Percentiles rank a stretch among this genome's conserved stretches.
Evolutionary conservation across 2,113 vertebrate species (phyloP).

Genomic region (Neolamprologus ventralis): DNA sequence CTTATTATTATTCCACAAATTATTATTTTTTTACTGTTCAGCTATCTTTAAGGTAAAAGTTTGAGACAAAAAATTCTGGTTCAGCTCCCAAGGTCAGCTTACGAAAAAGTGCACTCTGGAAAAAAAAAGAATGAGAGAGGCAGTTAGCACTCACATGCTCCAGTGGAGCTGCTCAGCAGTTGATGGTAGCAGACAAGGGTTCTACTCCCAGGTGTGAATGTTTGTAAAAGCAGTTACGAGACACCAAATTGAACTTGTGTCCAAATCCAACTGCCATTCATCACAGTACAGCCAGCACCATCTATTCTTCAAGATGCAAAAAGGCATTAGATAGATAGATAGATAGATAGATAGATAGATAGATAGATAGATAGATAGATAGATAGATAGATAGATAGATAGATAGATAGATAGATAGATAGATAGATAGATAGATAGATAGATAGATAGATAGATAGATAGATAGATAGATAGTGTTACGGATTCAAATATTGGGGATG

Average conservation of each 20-base stretch:
- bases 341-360: not conserved
- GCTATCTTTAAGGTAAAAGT: not conserved
- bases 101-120: not conserved
- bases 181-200: not conserved
- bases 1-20: not conserved
- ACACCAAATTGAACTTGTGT: not conserved
- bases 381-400: not conserved
- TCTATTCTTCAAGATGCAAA: not conserved
- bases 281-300: not conserved
- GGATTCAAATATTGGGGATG: no score
- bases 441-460: no score
- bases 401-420: not conserved
- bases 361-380: not conserved
- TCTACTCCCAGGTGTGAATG: constrained; percentile 28
- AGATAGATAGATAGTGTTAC: no score
- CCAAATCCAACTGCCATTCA: not conserved
- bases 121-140: constrained; percentile 16
- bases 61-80: not conserved
- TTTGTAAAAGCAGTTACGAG: constrained; percentile 11
- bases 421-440: fast-evolving
- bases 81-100: constrained; percentile 5
- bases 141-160: constrained; percentile 40
- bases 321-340: not conserved
- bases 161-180: constrained; percentile 29
- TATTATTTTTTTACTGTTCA: not conserved